A percentile compares a stretch with the other conserved stretches of the same genome.
Conservation (phyloP, 2,888 invertebrate genomes). For the Metellina segmentata region DNA sequence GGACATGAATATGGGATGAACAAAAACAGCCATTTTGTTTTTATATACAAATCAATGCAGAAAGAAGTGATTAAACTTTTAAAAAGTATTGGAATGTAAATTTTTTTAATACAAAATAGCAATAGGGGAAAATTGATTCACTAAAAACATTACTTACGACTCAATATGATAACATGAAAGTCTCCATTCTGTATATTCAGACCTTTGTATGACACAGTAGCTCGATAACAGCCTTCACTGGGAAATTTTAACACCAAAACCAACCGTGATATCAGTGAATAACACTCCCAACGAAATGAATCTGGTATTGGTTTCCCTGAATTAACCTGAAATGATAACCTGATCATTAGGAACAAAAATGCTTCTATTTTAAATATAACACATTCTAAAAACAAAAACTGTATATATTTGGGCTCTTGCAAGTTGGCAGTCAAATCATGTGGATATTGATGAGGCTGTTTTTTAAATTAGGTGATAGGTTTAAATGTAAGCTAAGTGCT, state of each 20-base stretch:
- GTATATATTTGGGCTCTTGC: too few species aligned
- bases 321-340: constrained; percentile 82
- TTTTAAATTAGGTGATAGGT: background rate
- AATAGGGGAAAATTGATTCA: background rate
- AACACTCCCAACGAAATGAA: constrained; percentile 77
- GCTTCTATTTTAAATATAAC: constrained; percentile 50
- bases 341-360: background rate
- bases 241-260: constrained; percentile 85
- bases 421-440: too few species aligned
- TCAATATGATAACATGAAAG: constrained; percentile 94
- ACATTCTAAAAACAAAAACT: too few species aligned
- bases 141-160: constrained; percentile 84
- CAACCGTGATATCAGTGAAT: constrained; percentile 74
- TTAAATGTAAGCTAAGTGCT: background rate
- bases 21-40: too few species aligned
- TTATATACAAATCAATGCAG: too few species aligned
- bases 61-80: too few species aligned
- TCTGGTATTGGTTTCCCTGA: constrained; percentile 74
- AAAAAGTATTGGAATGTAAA: background rate
- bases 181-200: constrained; percentile 91
- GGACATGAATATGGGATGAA: too few species aligned
- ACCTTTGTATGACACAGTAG: constrained; percentile 88
- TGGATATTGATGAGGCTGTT: background rate
- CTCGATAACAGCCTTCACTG: constrained; percentile 90
- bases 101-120: background rate